Conservation (phyloP, 1,140 invertebrate species). For the Hirudo medicinalis region DNA sequence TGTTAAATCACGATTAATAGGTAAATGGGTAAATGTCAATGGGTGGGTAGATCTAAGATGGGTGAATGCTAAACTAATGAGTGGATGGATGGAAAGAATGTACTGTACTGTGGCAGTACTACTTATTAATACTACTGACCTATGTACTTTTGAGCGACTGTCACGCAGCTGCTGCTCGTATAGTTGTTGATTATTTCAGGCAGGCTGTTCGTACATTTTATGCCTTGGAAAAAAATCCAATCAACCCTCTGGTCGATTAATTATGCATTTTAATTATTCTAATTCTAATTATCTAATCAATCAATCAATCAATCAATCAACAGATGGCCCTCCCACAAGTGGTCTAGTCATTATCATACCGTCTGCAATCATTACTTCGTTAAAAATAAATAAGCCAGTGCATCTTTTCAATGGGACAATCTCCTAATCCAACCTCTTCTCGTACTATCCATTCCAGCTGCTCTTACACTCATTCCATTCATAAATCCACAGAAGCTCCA, state of each 20-base stretch:
- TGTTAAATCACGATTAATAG: too few species aligned
- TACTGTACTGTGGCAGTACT: not conserved
- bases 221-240: conserved; percentile 46
- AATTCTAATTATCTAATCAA: not conserved
- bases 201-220: conserved; percentile 68
- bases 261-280: not conserved
- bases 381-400: too few species aligned
- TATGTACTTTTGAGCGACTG: conserved; percentile 23
- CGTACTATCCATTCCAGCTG: too few species aligned
- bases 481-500: not conserved
- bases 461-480: too few species aligned
- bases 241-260: too few species aligned
- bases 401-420: too few species aligned
- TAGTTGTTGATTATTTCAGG: conserved; percentile 63
- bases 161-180: conserved; percentile 30
- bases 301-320: not conserved
- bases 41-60: not conserved
- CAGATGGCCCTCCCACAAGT: not conserved
- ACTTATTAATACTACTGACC: conserved; percentile 7
- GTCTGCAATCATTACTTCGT: too few species aligned
- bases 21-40: not conserved
- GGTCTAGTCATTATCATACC: too few species aligned
- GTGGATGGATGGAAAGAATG: not conserved
- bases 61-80: not conserved
- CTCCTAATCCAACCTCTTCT: too few species aligned